Base-by-base conservation (phyloP, 92 coral and sea anemone genomes). In the Muricea muricata region DNA sequence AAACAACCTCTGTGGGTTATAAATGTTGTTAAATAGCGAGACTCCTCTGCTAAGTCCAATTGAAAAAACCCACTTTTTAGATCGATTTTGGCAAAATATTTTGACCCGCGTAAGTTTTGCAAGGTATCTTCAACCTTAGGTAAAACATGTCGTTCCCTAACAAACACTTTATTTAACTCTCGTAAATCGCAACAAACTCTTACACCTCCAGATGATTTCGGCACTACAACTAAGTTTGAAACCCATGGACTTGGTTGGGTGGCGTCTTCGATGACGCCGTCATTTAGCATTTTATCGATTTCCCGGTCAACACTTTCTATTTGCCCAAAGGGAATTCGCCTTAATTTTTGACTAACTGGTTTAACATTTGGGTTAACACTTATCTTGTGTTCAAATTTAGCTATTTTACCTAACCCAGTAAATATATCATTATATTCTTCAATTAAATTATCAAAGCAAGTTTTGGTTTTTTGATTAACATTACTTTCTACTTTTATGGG, bases 71-170 rank as follows among this genome's bases (percentile, higher is more conserved):
- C 78, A 24, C 78, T 72, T 72, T 25, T 35, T 29, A 33, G 32
- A 72, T 72, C 78, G 2, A 72, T 72, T 74, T 69, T 84, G 69
- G 66, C 86, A 32, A 40, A 72, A 15, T 18, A 37, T 42, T 72
- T 72, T 39, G 56, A 72, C 0, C 88, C 88, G 65, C 63, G 82
- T 75, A 89, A 48, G 13, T 78, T 83, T 56, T 89, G 58, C 69
- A 84, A 84, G 30, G 84, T 89, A 24, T 89, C 86, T 15, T 79
- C 84, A 9, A 89, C 73, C 75, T 89, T 78, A 54, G 91, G 91
- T 34, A 88, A 73, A 35, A 66, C 76, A 61, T 84, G 39, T 30
- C 91, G 88, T 69, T 89, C 92, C 65, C 90, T 80, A 23, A 80
- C 50, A n/a, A 75, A 4, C 6, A 88, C 85, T 79, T 78, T 88